Conservation (phyloP, 2,797 vertebrate genomes). For the Darevskia mixta region DNA sequence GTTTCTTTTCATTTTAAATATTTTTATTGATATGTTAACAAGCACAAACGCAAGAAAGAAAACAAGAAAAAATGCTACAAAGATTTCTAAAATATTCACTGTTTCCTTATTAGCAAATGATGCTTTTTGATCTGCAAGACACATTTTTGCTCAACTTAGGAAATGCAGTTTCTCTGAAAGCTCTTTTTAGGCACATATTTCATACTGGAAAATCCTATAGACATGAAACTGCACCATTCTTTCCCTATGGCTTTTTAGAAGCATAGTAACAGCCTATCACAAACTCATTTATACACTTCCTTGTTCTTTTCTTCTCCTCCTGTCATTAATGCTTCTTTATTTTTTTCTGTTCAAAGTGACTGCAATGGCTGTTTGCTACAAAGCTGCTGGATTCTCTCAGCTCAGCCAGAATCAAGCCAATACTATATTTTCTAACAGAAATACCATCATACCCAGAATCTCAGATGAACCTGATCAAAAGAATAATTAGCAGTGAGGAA, state of each 20-base stretch:
- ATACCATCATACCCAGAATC: background rate
- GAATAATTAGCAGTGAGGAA: slow-evolving; percentile 14
- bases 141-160: background rate
- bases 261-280: background rate
- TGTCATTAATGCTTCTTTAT: background rate
- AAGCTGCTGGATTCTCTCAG: slow-evolving; percentile 3
- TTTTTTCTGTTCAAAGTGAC: background rate
- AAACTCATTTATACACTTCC: background rate
- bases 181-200: background rate
- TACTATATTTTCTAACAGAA: slow-evolving; percentile 3
- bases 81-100: background rate
- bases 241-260: background rate
- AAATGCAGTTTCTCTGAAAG: background rate
- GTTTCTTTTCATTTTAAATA: no score
- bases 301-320: background rate
- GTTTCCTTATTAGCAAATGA: background rate
- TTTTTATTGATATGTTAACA: no score
- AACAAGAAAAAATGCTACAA: no score
- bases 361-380: background rate
- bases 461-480: background rate
- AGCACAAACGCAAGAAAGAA: no score
- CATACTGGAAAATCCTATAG: background rate
- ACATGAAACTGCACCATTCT: background rate
- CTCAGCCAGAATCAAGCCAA: background rate
- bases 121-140: background rate